phyloP scores from a whole-genome alignment of 1,140 invertebrate genomes.

The Nilaparvata lugens region DNA sequence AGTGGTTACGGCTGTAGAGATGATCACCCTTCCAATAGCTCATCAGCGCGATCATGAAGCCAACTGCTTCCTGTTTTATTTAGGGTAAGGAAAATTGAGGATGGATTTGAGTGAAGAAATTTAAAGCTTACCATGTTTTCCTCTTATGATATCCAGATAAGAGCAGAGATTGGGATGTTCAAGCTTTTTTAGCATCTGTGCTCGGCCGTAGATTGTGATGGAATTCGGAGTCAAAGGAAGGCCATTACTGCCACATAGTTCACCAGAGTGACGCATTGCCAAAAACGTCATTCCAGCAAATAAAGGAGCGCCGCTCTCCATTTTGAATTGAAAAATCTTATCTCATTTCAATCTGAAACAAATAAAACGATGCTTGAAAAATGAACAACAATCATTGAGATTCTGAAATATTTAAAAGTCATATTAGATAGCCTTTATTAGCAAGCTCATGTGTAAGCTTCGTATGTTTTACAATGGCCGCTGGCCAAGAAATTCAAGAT shows the following conservation, averaged over 20 bases:
- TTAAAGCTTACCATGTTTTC: conserved; percentile 76
- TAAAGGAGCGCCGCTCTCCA: not conserved
- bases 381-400: too few relatives aligned
- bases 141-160: conserved; percentile 84
- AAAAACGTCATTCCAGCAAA: conserved; percentile 85
- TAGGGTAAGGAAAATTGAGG: too few relatives aligned
- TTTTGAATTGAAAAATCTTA: not conserved
- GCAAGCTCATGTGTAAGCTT: too few relatives aligned
- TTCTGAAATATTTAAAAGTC: too few relatives aligned
- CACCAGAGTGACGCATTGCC: conserved; percentile 78
- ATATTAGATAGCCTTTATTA: too few relatives aligned
- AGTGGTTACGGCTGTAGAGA: not conserved
- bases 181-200: conserved; percentile 73
- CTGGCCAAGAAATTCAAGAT: too few relatives aligned
- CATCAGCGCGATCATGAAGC: not conserved
- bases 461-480: too few relatives aligned
- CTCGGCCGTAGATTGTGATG: conserved; percentile 83
- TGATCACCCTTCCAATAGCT: not conserved
- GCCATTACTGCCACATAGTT: conserved; percentile 91
- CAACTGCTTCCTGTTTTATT: too few relatives aligned
- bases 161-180: conserved; percentile 72
- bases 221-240: conserved; percentile 92
- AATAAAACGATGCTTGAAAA: too few relatives aligned
- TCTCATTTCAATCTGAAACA: too few relatives aligned
- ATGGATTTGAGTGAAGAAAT: not conserved